These are phyloP conservation scores for Monodelphis domestica DNA, from an alignment of 2,797 vertebrate genomes.

Conservation along the genomic window DNA sequence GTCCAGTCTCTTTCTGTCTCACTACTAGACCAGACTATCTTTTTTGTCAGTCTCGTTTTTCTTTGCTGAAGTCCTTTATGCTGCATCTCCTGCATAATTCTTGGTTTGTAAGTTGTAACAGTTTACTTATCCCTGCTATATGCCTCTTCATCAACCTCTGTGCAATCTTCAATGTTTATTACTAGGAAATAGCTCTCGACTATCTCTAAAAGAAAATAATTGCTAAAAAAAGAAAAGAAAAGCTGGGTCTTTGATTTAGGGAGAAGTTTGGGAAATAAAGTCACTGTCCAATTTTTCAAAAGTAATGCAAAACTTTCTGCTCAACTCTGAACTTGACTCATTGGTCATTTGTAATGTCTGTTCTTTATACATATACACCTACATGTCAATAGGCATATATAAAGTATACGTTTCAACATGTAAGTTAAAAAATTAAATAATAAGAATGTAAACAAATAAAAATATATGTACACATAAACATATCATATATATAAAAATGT, in stretches of 20 bases:
- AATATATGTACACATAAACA: not conserved
- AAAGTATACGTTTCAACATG: too few species aligned
- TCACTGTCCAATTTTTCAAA: not conserved
- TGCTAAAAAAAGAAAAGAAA: not conserved
- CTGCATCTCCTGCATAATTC: not conserved
- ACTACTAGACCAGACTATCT: not conserved
- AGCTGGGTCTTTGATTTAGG: not conserved
- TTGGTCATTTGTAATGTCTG: not conserved
- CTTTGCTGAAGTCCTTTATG: not conserved
- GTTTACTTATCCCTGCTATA: not conserved
- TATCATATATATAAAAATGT: not conserved
- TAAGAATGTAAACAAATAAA: too few species aligned
- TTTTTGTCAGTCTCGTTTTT: not conserved
- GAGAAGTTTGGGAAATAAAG: not conserved
- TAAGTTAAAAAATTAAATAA: too few species aligned
- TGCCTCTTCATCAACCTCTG: not conserved
- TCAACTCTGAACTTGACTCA: not conserved
- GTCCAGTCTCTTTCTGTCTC: not conserved
- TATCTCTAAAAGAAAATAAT: not conserved
- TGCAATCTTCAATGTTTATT: not conserved
- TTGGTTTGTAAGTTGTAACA: not conserved
- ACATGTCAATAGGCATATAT: not conserved
- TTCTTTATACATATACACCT: not conserved
- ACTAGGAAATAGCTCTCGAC: not conserved
- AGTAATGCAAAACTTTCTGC: not conserved